phyloP scores from a whole-genome alignment of 2,888 invertebrate genomes.

The Lamproptera curius region DNA sequence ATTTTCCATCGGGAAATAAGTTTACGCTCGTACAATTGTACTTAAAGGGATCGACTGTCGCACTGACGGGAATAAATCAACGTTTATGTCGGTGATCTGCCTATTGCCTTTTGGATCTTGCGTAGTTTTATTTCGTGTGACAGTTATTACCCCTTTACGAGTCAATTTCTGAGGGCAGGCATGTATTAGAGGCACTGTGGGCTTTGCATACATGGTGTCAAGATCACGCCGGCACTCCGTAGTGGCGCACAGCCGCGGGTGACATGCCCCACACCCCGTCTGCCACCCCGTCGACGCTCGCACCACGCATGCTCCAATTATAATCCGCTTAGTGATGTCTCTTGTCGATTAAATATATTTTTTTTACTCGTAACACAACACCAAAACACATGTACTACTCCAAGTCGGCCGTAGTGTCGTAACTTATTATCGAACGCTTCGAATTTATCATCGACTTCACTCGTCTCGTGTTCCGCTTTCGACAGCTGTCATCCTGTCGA shows the following conservation, averaged over 20 bases:
- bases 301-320: conserved; percentile 78
- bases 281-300: conserved; percentile 65
- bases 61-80: conserved; percentile 16
- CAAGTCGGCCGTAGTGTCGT: background rate
- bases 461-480: background rate
- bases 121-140: conserved; percentile 15
- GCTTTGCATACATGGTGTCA: conserved; percentile 70
- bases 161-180: conserved; percentile 11
- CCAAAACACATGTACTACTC: background rate
- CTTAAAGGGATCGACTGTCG: too few species aligned
- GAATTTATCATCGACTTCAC: background rate
- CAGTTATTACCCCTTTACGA: conserved; percentile 17
- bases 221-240: conserved; percentile 65
- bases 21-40: background rate
- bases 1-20: conserved; percentile 7
- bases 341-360: conserved; percentile 56
- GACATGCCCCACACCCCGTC: conserved; percentile 36
- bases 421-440: background rate
- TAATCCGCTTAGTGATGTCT: conserved; percentile 76
- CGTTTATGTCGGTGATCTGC: conserved; percentile 13
- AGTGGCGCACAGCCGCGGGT: conserved; percentile 53
- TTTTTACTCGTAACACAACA: background rate
- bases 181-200: conserved; percentile 44
- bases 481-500: background rate
- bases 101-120: conserved; percentile 15